These are phyloP conservation scores for Danio kyathit DNA, from an alignment of 2,797 vertebrate species.

Conservation along the genomic window DNA sequence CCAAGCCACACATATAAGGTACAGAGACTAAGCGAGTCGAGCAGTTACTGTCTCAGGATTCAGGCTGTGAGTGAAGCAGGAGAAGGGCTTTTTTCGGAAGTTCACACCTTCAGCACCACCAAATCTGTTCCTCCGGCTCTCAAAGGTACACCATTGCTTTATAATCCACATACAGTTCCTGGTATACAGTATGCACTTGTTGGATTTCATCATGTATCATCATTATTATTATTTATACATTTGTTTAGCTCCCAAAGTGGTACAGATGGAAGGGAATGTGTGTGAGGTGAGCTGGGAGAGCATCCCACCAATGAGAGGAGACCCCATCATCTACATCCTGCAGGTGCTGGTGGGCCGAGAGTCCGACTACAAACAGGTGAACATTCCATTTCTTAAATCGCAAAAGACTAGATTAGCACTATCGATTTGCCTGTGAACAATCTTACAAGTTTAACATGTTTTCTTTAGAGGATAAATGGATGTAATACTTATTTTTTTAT, in stretches of 20 bases:
- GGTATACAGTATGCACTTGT: no score
- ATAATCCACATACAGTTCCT: no score
- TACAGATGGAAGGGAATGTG: constrained; percentile 90
- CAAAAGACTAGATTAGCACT: background rate
- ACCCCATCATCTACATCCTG: constrained; percentile 90
- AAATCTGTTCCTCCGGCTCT: constrained; percentile 92
- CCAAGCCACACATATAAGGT: constrained; percentile 98
- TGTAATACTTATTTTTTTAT: no score
- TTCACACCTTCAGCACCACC: constrained; percentile 92
- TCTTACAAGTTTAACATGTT: background rate
- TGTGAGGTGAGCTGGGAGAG: constrained; percentile 95
- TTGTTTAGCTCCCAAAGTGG: constrained; percentile 88
- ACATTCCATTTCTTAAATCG: constrained; percentile 4
- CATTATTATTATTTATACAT: no score
- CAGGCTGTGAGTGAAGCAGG: constrained; percentile 92
- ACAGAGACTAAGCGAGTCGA: constrained; percentile 91
- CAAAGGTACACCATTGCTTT: constrained; percentile 83
- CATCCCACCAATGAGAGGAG: constrained; percentile 93
- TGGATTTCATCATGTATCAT: no score
- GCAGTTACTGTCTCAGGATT: constrained; percentile 94
- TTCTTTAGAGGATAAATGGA: no score
- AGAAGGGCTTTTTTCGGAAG: constrained; percentile 92
- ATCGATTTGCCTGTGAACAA: background rate
- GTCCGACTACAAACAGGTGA: constrained; percentile 95
- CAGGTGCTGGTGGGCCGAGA: constrained; percentile 95